These are phyloP conservation scores for Tokudaia tokunoshimensis DNA, from an alignment of 2,797 vertebrate genomes.

Conservation along the genomic window DNA sequence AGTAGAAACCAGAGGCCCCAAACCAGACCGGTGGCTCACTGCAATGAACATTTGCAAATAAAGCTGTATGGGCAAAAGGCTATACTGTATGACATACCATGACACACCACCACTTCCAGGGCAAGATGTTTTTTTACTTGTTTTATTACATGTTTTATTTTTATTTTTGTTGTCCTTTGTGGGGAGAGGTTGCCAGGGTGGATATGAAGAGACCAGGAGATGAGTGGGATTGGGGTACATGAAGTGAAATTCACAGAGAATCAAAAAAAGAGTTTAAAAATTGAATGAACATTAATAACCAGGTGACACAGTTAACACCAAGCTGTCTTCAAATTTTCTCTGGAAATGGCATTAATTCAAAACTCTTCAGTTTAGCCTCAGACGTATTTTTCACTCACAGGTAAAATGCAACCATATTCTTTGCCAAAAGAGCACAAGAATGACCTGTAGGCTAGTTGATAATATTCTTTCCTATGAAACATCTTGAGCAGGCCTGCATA, in stretches of 20 bases:
- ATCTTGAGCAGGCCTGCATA: background rate
- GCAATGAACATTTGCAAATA: background rate
- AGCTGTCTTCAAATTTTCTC: too few species aligned
- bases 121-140: background rate
- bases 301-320: too few species aligned
- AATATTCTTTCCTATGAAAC: background rate
- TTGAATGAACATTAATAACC: too few species aligned
- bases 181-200: background rate
- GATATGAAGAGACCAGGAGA: background rate
- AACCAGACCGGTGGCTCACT: background rate
- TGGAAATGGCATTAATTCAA: too few species aligned
- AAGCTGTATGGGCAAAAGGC: background rate
- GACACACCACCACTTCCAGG: background rate
- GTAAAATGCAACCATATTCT: background rate
- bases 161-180: background rate
- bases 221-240: background rate
- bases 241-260: background rate
- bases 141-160: background rate
- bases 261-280: too few species aligned
- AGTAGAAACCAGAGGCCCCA: background rate
- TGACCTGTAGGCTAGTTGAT: background rate
- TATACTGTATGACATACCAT: background rate
- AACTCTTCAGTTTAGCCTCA: too few species aligned
- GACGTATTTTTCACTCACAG: background rate
- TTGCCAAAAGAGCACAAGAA: background rate